Conservation (phyloP, 2,888 invertebrate species). For the Agrilus mali region DNA sequence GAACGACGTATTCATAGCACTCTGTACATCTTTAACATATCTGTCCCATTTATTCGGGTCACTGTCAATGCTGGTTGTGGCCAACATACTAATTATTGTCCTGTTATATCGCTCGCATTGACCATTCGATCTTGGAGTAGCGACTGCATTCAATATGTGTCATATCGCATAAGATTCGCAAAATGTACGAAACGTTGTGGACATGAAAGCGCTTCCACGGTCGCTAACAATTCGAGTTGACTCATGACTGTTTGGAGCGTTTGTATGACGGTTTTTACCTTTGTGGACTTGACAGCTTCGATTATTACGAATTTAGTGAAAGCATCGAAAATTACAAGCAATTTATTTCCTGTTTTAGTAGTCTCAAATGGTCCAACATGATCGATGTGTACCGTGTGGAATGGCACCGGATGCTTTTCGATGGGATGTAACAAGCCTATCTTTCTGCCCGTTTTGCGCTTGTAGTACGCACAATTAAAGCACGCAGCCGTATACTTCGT, state of each 20-base stretch:
- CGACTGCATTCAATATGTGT: conserved; percentile 11
- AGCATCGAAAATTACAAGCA: too few species aligned
- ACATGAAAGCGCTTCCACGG: too few species aligned
- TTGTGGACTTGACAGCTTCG: too few species aligned
- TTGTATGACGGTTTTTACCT: too few species aligned
- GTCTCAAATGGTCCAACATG: conserved; percentile 29
- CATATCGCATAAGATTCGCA: conserved; percentile 15
- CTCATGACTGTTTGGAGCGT: neutral
- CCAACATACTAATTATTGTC: conserved; percentile 11
- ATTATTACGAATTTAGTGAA: too few species aligned
- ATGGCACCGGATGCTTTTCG: conserved; percentile 23
- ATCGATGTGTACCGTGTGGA: conserved; percentile 29
- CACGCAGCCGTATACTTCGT: conserved; percentile 26
- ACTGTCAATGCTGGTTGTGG: conserved; percentile 13
- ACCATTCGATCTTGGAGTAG: conserved; percentile 19
- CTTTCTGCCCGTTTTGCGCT: conserved; percentile 16
- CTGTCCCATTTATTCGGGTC: conserved; percentile 15
- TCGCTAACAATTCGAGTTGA: conserved; percentile 16
- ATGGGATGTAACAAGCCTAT: conserved; percentile 26
- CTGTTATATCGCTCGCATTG: conserved; percentile 17
- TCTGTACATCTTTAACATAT: conserved; percentile 14
- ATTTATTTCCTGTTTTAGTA: conserved; percentile 18
- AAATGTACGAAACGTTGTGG: too few species aligned
- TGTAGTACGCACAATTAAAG: conserved; percentile 24
- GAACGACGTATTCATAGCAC: conserved; percentile 15